phyloP scores from a whole-genome alignment of 2,113 vertebrate species.

The Mesembrinibis cayennensis region DNA sequence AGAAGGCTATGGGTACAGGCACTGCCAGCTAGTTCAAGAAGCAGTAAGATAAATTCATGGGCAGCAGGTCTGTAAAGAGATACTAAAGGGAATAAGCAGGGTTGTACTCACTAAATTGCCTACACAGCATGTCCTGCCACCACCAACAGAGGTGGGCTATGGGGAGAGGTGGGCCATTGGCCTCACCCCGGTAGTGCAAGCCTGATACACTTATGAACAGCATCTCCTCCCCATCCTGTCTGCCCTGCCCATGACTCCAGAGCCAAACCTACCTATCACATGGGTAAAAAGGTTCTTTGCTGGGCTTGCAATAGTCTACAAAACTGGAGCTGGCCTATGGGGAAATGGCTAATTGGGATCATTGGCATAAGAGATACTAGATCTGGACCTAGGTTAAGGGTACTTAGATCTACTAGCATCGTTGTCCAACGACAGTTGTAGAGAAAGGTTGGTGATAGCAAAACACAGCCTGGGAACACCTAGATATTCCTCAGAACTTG shows the following conservation, averaged over 20 bases:
- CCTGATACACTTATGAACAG: background rate
- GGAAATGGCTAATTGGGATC: background rate
- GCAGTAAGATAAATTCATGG: background rate
- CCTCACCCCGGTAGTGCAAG: fast-evolving
- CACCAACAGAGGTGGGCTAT: background rate
- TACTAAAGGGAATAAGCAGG: background rate
- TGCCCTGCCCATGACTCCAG: background rate
- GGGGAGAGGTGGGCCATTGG: fast-evolving
- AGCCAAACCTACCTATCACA: background rate
- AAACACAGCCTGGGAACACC: background rate
- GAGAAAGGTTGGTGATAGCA: background rate
- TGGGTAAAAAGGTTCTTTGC: background rate
- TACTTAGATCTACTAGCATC: background rate
- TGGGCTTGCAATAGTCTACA: background rate
- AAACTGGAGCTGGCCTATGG: background rate
- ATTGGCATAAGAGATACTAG: background rate
- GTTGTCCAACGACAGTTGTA: background rate
- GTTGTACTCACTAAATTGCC: background rate
- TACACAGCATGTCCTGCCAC: background rate
- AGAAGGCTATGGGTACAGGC: background rate
- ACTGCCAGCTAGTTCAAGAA: background rate
- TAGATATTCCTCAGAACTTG: background rate
- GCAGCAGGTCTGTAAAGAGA: background rate
- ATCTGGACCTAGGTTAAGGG: background rate
- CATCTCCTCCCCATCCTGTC: background rate